Evolutionary conservation across 2,113 vertebrate genomes (phyloP).

Genomic region (Equus przewalskii): DNA sequence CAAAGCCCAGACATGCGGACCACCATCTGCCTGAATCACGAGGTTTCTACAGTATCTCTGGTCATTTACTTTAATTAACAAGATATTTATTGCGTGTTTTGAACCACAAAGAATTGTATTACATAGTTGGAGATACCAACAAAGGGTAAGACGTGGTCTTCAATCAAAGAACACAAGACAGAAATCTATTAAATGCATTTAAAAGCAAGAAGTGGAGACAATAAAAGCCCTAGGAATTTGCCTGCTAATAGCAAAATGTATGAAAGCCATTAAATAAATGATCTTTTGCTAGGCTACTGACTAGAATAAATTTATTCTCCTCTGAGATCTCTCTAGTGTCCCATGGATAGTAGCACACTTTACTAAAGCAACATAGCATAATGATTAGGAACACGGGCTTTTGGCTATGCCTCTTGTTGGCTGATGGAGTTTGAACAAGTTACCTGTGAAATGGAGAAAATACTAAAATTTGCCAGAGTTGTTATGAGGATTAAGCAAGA

Average conservation of each 20-base stretch:
- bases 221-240: not conserved
- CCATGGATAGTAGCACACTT: not conserved
- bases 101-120: not conserved
- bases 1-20: not conserved
- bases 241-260: not conserved
- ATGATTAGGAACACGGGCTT: not conserved
- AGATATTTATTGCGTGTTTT: not conserved
- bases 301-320: not conserved
- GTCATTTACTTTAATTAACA: slow-evolving; percentile 39
- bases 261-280: not conserved
- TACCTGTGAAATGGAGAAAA: slow-evolving; percentile 25
- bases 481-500: not conserved
- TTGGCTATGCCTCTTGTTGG: not conserved
- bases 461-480: not conserved
- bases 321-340: not conserved
- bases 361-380: not conserved
- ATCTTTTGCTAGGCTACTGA: not conserved
- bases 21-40: not conserved
- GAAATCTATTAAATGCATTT: not conserved
- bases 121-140: not conserved
- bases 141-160: not conserved
- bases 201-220: not conserved
- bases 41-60: not conserved
- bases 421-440: not conserved
- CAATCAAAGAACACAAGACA: not conserved